phyloP scores from a whole-genome alignment of 2,888 invertebrate genomes.

The Horisme vitalbata region DNA sequence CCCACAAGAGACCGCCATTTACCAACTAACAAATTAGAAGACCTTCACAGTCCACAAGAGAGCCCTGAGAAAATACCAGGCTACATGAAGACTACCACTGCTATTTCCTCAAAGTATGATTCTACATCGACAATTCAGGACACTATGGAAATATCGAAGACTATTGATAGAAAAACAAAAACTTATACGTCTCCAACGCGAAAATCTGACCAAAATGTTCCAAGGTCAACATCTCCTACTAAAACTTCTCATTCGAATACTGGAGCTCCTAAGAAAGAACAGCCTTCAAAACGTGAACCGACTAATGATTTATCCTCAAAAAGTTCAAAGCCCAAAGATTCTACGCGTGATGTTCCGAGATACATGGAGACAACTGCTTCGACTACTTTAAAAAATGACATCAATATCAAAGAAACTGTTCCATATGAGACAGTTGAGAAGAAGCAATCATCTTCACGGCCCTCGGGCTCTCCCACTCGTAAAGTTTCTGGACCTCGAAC shows the following conservation, averaged over 20 bases:
- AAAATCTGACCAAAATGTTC: conserved; percentile 8
- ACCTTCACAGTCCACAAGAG: conserved; percentile 12
- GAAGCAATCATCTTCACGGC: conserved; percentile 12
- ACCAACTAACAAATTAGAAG: conserved; percentile 10
- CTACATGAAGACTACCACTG: conserved; percentile 31
- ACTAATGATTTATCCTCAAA: conserved; percentile 11
- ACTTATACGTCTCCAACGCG: conserved; percentile 22
- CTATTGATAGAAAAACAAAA: conserved; percentile 15
- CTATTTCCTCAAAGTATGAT: conserved; percentile 28
- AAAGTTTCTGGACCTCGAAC: conserved; percentile 16
- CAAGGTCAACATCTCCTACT: conserved; percentile 16
- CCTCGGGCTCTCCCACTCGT: conserved; percentile 16
- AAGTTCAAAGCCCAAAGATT: conserved; percentile 24
- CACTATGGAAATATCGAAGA: conserved; percentile 16
- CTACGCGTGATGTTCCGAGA: conserved; percentile 21
- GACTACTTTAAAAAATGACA: conserved; percentile 29
- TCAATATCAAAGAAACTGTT: conserved; percentile 21
- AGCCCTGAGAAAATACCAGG: conserved; percentile 25
- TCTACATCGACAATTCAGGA: conserved; percentile 18
- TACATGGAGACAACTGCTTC: conserved; percentile 35
- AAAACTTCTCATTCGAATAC: conserved; percentile 25
- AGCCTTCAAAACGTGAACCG: conserved; percentile 22
- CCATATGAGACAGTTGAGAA: conserved; percentile 24
- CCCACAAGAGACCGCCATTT: conserved; percentile 24
- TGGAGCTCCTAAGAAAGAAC: conserved; percentile 12